Evolutionary conservation across 2,888 invertebrate species (phyloP), one percentile per base, ranked within the genome.

Genomic region (Drosophila fulvimacula): DNA sequence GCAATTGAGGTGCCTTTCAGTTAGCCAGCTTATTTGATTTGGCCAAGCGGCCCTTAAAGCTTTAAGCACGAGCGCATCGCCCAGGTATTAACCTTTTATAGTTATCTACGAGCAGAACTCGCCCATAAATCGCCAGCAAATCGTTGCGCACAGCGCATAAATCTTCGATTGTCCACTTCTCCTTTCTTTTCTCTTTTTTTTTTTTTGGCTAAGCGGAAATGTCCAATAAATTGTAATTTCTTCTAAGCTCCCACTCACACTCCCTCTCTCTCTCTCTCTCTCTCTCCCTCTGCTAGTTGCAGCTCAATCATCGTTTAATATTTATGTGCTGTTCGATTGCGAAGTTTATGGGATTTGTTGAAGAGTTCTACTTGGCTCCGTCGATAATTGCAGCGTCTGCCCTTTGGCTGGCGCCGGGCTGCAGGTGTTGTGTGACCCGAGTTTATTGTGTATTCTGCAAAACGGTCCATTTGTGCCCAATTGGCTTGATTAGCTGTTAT

Each of bases 151-250:
- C 52, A 58, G 57, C 62, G 34, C 87, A 86, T 90, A 90, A 86
- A 86, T 86, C 85, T 90, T 84, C 69, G 59, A 73, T 53, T 90
- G 85, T 89, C 90, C 81, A 81, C 38, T 38, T 51, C 36, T 27
- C 46, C 11, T 17, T 11, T 11, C n/a, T 21, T n/a, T 36, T 38
- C 4, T 66, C 89, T 13, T 38, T 66, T 85, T 13, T 38, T 24
- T 4, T 66, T 85, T 88, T 78, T 82, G 82, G 76, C 75, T 76
- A 64, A 60, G 66, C 81, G 90, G 89, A 91, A 89, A 89, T 79
- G 82, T 76, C 82, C 91, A 89, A 89, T 89, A 89, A 91, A 89
- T 91, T 91, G 90, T 90, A 91, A 89, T 90, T 91, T 91, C 89
- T 80, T 69, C 66, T 75, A 90, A 86, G 88, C 88, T 89, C 39